Evolutionary conservation across 1,140 invertebrate species (phyloP).

Genomic region (Drosophila mojavensis): DNA sequence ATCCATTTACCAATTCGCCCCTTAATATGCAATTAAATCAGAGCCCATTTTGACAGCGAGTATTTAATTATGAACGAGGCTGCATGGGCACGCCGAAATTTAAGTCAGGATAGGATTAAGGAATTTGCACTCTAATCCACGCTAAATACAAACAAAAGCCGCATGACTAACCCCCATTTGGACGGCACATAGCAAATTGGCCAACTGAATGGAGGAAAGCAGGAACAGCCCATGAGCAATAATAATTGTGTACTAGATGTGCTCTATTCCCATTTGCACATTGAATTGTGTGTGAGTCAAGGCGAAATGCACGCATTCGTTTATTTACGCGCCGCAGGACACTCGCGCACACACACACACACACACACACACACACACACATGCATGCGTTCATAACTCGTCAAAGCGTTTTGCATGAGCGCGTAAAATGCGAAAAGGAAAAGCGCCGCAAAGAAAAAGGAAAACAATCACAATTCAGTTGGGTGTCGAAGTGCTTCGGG

Average conservation of each 20-base stretch:
- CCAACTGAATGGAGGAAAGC: conserved; percentile 17
- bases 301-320: conserved; percentile 62
- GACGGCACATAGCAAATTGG: conserved; percentile 30
- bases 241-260: conserved; percentile 32
- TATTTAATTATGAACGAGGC: conserved; percentile 4
- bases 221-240: conserved; percentile 20
- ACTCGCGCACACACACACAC: conserved; percentile 38
- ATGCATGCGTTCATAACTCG: conserved; percentile 30
- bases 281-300: conserved; percentile 49
- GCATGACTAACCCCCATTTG: conserved; percentile 38
- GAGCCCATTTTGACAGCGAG: conserved; percentile 14
- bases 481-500: conserved; percentile 83
- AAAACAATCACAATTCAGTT: conserved; percentile 80
- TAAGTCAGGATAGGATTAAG: conserved; percentile 44
- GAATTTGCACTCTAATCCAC: conserved; percentile 52
- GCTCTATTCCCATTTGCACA: conserved; percentile 37
- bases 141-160: conserved; percentile 34
- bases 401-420: conserved; percentile 55
- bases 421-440: conserved; percentile 41
- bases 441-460: conserved; percentile 20
- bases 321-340: conserved; percentile 73
- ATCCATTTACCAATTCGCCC: neutral
- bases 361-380: conserved; percentile 33
- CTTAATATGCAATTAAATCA: conserved; percentile 7
- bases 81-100: conserved; percentile 29